A percentile compares a stretch with the other conserved stretches of the same genome.
phyloP scores from a whole-genome alignment of 2,113 vertebrate species.

The Indicator indicator region DNA sequence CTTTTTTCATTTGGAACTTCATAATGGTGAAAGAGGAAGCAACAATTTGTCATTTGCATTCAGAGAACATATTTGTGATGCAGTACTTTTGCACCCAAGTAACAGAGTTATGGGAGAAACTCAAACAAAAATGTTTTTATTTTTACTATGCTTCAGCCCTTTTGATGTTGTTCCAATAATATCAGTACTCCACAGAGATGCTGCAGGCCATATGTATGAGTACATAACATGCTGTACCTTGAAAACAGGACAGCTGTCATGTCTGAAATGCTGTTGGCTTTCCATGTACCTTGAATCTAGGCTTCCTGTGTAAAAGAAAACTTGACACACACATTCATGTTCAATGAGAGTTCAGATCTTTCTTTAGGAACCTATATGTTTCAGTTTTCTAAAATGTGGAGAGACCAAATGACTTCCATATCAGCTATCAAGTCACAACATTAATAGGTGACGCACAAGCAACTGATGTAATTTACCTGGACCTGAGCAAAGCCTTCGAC shows the following conservation, averaged over 20 bases:
- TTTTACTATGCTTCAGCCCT: background rate
- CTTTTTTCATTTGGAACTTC: background rate
- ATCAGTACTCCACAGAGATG: background rate
- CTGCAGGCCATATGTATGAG: background rate
- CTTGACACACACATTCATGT: accelerated
- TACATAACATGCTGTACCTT: background rate
- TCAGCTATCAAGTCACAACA: background rate
- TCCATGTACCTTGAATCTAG: background rate
- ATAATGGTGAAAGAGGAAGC: background rate
- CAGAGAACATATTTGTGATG: background rate
- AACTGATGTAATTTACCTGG: too few species aligned
- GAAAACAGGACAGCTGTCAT: background rate
- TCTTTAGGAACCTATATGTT: accelerated
- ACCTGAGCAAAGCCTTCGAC: too few species aligned
- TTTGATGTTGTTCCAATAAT: background rate
- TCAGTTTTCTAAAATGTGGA: background rate
- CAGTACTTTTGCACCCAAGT: background rate
- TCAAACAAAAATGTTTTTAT: background rate
- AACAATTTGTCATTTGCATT: background rate
- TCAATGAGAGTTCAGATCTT: background rate
- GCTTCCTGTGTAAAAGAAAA: background rate
- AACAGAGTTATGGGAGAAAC: background rate
- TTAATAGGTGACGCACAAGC: too few species aligned
- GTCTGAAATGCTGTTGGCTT: background rate
- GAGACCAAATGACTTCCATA: background rate